Base-by-base conservation (phyloP, 2,888 invertebrate genomes). In the Tetragonisca angustula region DNA sequence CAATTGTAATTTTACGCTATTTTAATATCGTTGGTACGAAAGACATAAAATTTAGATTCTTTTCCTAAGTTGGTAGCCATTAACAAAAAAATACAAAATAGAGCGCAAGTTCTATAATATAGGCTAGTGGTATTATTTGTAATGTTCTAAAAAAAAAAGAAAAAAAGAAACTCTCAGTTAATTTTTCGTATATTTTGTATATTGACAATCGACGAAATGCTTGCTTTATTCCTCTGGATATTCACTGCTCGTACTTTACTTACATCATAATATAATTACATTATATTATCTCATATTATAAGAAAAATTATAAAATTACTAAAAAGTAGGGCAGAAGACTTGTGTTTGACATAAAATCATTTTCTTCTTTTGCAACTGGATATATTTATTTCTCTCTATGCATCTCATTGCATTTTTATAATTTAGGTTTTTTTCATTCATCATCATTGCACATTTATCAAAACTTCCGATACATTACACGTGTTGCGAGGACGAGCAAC, bases 401-500 rank as follows among this genome's bases (percentile, higher is more conserved):
- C 19, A 21, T 62, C 11, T 21, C 11, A 19, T 52, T 15, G 2
- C 24, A 2, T 6, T 6, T 17, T 61, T 17, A 17, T 27, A 9
- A 0, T 6, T 27, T 6, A n/a, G 15, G 59, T n/a, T 2, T 2
- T 24, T 17, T 17, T 4, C 17, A 6, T 6, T 43, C 43, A n/a
- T n/a, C n/a, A n/a, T n/a, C n/a, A n/a, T n/a, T n/a, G n/a, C n/a
- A n/a, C n/a, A n/a, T n/a, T n/a, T n/a, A n/a, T 36, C 27, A 3
- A 50, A 24, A 71, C 56, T 61, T 67, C 68, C 54, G 24, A 43
- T 56, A 71, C 56, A n/a, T 70, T 59, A 19, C 24, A 27, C 73
- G 49, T 73, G 62, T 67, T 76, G 65, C 27, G 27, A 27, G 74
- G 50, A 21, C 24, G 79, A 78, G 24, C 24, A 76, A 81, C 70